A percentile compares a stretch with the other conserved stretches of the same genome.
These are phyloP conservation scores for Dicyrtoma fusca DNA, from an alignment of 2,888 invertebrate genomes.

Conservation along the genomic window DNA sequence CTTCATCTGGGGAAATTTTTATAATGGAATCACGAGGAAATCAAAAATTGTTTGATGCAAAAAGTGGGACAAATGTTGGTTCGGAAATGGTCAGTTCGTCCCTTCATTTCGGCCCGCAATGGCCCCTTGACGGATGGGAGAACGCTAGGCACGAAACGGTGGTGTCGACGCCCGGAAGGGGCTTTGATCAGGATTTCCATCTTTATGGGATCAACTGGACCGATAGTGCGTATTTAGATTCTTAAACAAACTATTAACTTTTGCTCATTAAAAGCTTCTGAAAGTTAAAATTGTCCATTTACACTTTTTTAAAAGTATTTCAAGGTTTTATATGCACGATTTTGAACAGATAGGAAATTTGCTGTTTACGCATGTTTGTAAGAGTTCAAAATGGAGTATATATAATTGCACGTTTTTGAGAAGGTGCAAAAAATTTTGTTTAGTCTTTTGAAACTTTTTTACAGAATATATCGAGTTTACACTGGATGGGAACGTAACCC, in stretches of 20 bases:
- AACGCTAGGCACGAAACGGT: conserved; percentile 63
- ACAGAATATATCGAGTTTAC: conserved; percentile 21
- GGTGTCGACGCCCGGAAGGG: conserved; percentile 53
- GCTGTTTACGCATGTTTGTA: too few species aligned
- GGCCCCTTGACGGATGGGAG: conserved; percentile 64
- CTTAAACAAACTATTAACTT: too few species aligned
- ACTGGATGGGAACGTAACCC: conserved; percentile 63
- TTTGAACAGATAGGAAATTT: too few species aligned
- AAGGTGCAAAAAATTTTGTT: too few species aligned
- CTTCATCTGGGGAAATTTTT: conserved; percentile 72
- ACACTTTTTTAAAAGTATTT: too few species aligned
- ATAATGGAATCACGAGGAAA: conserved; percentile 74
- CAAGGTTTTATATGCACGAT: too few species aligned
- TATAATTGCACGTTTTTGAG: too few species aligned
- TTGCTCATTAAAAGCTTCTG: too few species aligned
- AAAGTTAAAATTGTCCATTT: too few species aligned
- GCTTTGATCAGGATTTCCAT: conserved; percentile 66
- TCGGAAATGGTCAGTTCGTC: conserved; percentile 66
- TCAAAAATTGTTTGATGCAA: conserved; percentile 59
- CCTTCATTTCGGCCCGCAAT: conserved; percentile 71
- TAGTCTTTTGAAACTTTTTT: background rate
- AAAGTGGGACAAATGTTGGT: conserved; percentile 63
- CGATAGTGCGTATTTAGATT: too few species aligned
- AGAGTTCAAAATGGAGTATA: too few species aligned
- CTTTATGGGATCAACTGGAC: conserved; percentile 72